Base-by-base conservation (phyloP, 2,797 vertebrate genomes). In the Picus viridis region DNA sequence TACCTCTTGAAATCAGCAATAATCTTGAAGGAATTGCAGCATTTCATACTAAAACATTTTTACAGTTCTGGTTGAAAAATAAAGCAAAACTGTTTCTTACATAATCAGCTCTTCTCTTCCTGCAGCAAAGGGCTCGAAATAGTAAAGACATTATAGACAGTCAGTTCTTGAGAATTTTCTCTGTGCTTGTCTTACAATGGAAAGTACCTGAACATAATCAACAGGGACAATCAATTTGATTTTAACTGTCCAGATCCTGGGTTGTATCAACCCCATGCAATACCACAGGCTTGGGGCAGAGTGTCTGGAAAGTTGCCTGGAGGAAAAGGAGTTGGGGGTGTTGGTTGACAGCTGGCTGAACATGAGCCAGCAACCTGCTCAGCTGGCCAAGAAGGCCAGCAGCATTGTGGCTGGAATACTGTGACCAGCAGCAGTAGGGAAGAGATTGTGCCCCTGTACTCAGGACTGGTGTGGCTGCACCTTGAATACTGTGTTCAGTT, bases 141-240 rank as follows among this genome's bases (percentile, higher is more conserved):
- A 75, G 16, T 61, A 68, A 10, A 4, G 9, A 2, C 29, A 64
- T 54, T 73, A 59, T 6, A 84, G 8, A 15, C 5, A 69, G 41
- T 57, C 13, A 79, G 2, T 2, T 65, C 20, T 75, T 65, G 29
- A 87, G 9, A 9, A 7, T 65, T 64, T 70, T 96, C 54, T 72
- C 49, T 53, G 12, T 62, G 12, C 8, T 75, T 74, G 7, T 56
- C 57, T 68, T 34, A 74, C 23, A 9, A 22, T 14, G 77, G 12
- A 56, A 7, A 83, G 63, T 54, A 71, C 7, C 10, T 69, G 18
- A 72, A 2, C 14, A 30, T 24, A 80, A 71, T 22, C 39, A 82
- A 73, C 27, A 88, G 19, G 12, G 20, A 43, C 2, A 62, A 32
- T 9, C 0, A 0, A 34, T 72, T 16, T 75, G 32, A 73, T 47